Conservation (phyloP, 2,113 vertebrate species). For the Grallaria varia region DNA sequence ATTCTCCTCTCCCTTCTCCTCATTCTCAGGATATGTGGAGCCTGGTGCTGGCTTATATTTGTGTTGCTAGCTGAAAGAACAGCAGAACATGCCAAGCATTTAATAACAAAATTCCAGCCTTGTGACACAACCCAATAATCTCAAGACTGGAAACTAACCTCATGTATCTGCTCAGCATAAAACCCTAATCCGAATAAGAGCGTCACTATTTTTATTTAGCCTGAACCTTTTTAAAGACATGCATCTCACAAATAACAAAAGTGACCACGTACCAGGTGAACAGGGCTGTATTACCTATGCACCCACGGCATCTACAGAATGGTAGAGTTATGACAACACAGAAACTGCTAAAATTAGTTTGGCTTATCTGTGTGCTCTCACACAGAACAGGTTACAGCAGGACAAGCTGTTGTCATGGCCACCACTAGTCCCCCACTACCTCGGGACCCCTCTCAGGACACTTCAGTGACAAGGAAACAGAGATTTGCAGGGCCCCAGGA, state of each 20-base stretch:
- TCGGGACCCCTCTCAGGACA: neutral
- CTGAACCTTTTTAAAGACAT: neutral
- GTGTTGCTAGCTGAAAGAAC: conserved; percentile 53
- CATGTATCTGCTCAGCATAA: conserved; percentile 26
- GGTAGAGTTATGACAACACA: neutral
- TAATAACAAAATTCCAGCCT: conserved; percentile 67
- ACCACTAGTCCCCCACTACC: neutral
- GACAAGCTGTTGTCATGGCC: neutral
- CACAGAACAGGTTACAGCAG: neutral
- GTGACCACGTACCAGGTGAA: neutral
- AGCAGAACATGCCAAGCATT: conserved; percentile 48
- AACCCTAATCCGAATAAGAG: neutral
- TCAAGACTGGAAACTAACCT: conserved; percentile 17
- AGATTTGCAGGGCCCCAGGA: neutral
- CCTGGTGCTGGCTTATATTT: neutral
- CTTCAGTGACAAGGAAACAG: neutral
- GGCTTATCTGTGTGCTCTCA: neutral
- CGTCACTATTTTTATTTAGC: neutral
- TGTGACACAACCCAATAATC: conserved; percentile 56
- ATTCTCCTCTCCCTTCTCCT: neutral
- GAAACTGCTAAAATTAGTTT: neutral
- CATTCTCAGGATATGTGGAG: neutral
- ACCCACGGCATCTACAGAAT: neutral
- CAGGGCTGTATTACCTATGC: neutral
- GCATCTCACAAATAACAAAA: neutral